These are phyloP conservation scores for Asbolus verrucosus DNA, from an alignment of 1,140 invertebrate genomes.

Conservation along the genomic window DNA sequence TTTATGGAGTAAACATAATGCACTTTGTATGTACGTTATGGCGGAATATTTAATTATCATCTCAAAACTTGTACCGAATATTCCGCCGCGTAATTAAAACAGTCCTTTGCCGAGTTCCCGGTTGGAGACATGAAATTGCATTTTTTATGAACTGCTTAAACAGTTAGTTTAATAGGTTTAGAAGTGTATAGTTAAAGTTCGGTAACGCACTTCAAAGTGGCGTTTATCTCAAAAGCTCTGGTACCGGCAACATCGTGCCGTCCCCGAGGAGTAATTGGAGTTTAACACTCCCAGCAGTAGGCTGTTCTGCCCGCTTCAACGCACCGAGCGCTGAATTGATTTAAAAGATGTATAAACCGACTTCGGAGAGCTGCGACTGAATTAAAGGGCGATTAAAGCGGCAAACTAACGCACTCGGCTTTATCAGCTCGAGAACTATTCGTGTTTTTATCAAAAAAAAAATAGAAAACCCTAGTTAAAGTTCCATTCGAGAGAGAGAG, in stretches of 20 bases:
- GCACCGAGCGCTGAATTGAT: constrained; percentile 40
- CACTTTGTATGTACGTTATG: too few species aligned
- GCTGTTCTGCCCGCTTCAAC: constrained; percentile 41
- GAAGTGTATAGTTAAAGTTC: constrained; percentile 49
- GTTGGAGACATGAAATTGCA: constrained; percentile 32
- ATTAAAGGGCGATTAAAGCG: not conserved
- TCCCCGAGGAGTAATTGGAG: constrained; percentile 53
- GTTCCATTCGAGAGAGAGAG: too few species aligned
- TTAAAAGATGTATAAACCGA: constrained; percentile 39
- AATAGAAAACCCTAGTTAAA: not conserved
- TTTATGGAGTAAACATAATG: too few species aligned
- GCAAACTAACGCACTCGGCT: not conserved
- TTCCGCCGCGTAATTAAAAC: constrained; percentile 15
- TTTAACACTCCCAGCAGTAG: constrained; percentile 52
- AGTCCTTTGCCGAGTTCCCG: constrained; percentile 7
- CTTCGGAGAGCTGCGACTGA: not conserved
- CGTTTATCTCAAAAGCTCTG: constrained; percentile 52
- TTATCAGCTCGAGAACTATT: too few species aligned
- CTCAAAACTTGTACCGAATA: not conserved
- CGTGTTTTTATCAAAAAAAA: too few species aligned
- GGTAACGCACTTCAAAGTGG: constrained; percentile 51
- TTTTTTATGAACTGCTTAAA: constrained; percentile 33
- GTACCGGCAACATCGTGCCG: constrained; percentile 47
- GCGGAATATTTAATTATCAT: not conserved
- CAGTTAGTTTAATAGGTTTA: constrained; percentile 46